Evolutionary conservation across 2,113 vertebrate genomes (phyloP).

Genomic region (Neoarius graeffei): DNA sequence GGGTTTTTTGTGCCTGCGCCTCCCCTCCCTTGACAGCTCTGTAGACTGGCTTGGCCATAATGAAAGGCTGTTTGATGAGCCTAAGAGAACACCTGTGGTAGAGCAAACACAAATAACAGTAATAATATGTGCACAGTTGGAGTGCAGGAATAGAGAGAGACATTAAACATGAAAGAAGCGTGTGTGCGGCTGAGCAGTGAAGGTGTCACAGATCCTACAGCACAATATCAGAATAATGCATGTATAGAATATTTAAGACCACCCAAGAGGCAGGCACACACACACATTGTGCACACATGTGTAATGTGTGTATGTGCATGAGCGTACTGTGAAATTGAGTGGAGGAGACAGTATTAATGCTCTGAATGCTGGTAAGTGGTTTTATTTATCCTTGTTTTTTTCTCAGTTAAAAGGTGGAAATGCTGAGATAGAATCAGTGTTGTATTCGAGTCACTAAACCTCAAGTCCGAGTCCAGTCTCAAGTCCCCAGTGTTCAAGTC

Average conservation of each 20-base stretch:
- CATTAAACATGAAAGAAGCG: conserved; percentile 44
- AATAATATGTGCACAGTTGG: conserved; percentile 43
- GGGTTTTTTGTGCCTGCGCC: background rate
- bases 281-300: background rate
- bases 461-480: no score
- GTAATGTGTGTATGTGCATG: background rate
- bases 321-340: background rate
- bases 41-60: conserved; percentile 26
- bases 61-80: conserved; percentile 55
- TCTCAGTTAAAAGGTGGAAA: background rate
- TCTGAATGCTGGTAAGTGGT: background rate
- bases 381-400: background rate
- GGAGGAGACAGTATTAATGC: background rate
- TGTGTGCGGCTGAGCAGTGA: conserved; percentile 4
- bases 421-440: background rate
- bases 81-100: conserved; percentile 52
- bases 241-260: conserved; percentile 20
- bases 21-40: background rate
- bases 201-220: conserved; percentile 26
- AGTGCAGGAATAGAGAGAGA: conserved; percentile 29
- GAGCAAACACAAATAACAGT: conserved; percentile 45
- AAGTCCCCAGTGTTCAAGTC: no score
- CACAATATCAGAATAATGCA: conserved; percentile 8
- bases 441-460: no score
- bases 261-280: conserved; percentile 18